Evolutionary conservation across 2,888 invertebrate species (phyloP), one percentile per base, ranked within the genome.

Genomic region (Helicoverpa assulta): DNA sequence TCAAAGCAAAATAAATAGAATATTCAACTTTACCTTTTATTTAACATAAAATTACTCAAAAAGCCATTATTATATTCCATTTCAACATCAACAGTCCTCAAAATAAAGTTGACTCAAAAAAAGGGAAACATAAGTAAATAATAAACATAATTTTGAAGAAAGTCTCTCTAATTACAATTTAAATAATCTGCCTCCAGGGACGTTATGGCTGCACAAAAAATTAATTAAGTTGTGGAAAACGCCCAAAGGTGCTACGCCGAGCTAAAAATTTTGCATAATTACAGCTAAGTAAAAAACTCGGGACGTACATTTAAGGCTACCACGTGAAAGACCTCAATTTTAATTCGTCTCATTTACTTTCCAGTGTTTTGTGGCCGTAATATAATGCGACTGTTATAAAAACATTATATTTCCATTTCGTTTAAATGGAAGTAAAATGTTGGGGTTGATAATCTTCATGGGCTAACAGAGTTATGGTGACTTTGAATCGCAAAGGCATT

Each of bases 181-280:
- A 67, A 81, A 74, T 71, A 59, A 74, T 73, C 59, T 54, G 18
- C 21, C 58, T 10, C 40, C 52, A 54, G 33, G 50, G 65, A 58
- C 40, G 61, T 65, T 74, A 66, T 60, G 57, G 43, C 16, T 67
- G 73, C 56, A 66, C 62, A 74, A 78, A 80, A 72, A 80, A 78
- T 57, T 65, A 64, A 71, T 80, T 77, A 78, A 69, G 71, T 67
- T 67, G 56, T 40, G 65, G 40, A 47, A 70, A 47, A 74, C 62
- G 51, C 64, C 70, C 57, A 50, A 51, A 71, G 54, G 78, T 67
- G 55, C 54, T 67, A 55, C 26, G 50, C 58, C 56, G 40, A 70
- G 68, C 50, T 61, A 37, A 54, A 67, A 58, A 62, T 69, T 71
- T 75, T 68, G 59, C 78, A 60, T 78, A 81, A 80, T 78, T 78